Evolutionary conservation across 53 echinoderm and acorn worm species (phyloP).

Genomic region (Henricia sp.): DNA sequence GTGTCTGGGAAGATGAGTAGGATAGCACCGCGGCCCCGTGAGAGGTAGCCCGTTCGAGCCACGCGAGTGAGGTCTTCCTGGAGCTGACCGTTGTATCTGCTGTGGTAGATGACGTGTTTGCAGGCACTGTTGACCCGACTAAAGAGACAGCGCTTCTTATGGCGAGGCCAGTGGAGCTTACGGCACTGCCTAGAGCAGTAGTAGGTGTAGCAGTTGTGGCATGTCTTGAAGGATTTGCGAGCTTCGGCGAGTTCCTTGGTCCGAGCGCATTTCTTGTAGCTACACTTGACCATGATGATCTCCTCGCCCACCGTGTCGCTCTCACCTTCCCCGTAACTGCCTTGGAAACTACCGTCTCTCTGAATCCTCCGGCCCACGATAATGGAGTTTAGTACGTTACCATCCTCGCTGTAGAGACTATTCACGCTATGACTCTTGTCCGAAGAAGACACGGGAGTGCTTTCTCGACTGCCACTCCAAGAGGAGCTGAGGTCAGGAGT

Average conservation of each 20-base stretch:
- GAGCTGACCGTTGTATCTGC: slow-evolving; percentile 78
- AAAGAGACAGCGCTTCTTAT: slow-evolving; percentile 91
- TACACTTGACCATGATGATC: slow-evolving; percentile 85
- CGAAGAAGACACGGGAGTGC: slow-evolving; percentile 44
- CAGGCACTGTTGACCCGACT: slow-evolving; percentile 88
- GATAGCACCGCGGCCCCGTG: slow-evolving; percentile 81
- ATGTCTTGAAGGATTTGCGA: slow-evolving; percentile 86
- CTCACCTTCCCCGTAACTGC: slow-evolving; percentile 8
- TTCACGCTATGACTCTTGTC: slow-evolving; percentile 59
- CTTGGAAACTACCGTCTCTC: slow-evolving; percentile 36
- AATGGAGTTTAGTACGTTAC: slow-evolving; percentile 70
- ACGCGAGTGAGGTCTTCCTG: slow-evolving; percentile 79
- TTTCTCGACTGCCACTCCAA: slow-evolving; percentile 50
- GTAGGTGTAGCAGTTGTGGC: slow-evolving; percentile 97
- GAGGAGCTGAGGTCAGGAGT: slow-evolving; percentile 53
- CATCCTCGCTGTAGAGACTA: slow-evolving; percentile 63
- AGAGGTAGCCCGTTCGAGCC: slow-evolving; percentile 84
- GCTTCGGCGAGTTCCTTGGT: slow-evolving; percentile 77
- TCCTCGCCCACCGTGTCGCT: slow-evolving; percentile 57
- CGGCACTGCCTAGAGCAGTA: slow-evolving; percentile 96
- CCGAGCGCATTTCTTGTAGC: slow-evolving; percentile 81
- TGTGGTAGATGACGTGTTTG: slow-evolving; percentile 89
- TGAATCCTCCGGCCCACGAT: slow-evolving; percentile 60
- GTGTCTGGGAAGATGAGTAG: slow-evolving; percentile 75
- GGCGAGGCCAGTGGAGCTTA: slow-evolving; percentile 77